phyloP scores from a whole-genome alignment of 2,888 invertebrate genomes.

The Orchestes rusci region DNA sequence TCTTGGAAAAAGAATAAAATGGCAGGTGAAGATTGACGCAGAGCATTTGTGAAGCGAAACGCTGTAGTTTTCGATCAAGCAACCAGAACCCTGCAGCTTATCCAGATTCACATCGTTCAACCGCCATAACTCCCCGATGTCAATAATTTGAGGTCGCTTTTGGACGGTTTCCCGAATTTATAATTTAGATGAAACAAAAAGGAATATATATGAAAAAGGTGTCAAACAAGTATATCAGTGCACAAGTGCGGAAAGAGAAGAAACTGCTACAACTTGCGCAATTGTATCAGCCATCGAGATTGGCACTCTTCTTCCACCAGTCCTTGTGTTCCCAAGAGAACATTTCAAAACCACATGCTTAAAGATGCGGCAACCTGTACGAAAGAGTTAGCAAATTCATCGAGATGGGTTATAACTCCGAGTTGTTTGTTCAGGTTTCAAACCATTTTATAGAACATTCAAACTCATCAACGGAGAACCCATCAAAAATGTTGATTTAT shows the following conservation, averaged over 20 bases:
- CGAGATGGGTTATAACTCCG: constrained; percentile 39
- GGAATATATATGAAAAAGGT: constrained; percentile 27
- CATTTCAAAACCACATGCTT: constrained; percentile 33
- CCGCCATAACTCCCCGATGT: constrained; percentile 23
- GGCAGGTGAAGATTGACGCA: no score
- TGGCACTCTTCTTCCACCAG: constrained; percentile 29
- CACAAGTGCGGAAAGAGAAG: constrained; percentile 37
- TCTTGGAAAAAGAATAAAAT: no score
- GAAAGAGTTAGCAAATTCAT: constrained; percentile 34
- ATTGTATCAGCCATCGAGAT: constrained; percentile 35
- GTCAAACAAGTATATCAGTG: constrained; percentile 32
- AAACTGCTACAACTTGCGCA: constrained; percentile 35
- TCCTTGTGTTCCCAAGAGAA: constrained; percentile 36
- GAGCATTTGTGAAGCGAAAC: no score
- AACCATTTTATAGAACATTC: constrained; percentile 36
- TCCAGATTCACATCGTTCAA: constrained; percentile 28
- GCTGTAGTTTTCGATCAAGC: no score
- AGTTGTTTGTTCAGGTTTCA: constrained; percentile 35
- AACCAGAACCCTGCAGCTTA: constrained; percentile 27
- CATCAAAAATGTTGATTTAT: no score
- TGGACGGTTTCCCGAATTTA: constrained; percentile 23
- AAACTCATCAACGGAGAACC: no score
- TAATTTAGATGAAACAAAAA: constrained; percentile 29
- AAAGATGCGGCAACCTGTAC: constrained; percentile 36
- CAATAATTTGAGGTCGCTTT: constrained; percentile 16